Evolutionary conservation across 1,140 invertebrate species (phyloP), one percentile per base, ranked within the genome.

Genomic region (Zaprionus capensis): DNA sequence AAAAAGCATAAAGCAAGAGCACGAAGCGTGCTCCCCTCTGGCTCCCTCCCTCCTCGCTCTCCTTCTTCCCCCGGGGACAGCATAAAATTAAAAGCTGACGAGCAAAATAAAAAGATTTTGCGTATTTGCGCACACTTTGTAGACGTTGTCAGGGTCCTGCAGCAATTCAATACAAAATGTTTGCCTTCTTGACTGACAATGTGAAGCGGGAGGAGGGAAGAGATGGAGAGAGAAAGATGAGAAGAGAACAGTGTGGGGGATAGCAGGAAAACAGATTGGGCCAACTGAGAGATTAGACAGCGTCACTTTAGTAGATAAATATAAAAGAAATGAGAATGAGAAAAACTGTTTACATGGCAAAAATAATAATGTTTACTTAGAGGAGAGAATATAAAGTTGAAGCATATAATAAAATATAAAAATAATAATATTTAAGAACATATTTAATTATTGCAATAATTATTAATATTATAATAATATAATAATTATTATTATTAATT

Each of bases 71-170:
- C 41, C 64, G 64, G 51, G 67, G 73, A 78, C 74, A 80, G 79
- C 79, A 92, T 84, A 91, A 92, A 92, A 92, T 92, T 92, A 92
- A 92, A 92, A 92, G 91, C 91, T 92, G 91, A 91, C 90, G 91
- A 91, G 91, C 77, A 76, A 91, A 91, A 91, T 91, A 86, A 91
- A 92, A 92, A 87, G 86, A 90, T 90, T 88, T 90, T 62, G 71
- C 85, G 76, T 88, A 81, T 88, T 88, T 87, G 78, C 84, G 85
- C 64, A 76, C 66, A 73, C 63, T 76, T 90, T 71, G 71, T 81
- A 61, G 59, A 53, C 53, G 65, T 78, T 58, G 17, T 49, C 61
- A 68, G 64, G 67, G 66, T 68, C 71, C 71, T 74, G 36, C 58
- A 58, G 71, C 73, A 58, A 63, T 68, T 67, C 69, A 69, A 71